Evolutionary conservation across 2,797 vertebrate genomes (phyloP), one percentile per base, ranked within the genome.

Genomic region (Onychomys arenicola): DNA sequence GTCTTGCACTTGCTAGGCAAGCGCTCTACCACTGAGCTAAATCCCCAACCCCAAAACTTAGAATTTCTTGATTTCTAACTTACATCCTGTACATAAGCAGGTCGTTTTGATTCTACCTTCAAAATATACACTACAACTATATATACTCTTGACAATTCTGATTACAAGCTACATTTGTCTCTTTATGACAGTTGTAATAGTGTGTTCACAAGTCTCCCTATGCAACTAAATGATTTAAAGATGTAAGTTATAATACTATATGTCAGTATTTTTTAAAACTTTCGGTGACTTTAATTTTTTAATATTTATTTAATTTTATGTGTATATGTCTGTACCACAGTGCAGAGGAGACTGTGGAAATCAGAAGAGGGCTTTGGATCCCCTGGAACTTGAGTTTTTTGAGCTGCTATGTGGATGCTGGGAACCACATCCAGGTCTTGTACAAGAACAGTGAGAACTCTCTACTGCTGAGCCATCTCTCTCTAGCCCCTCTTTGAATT

Each of bases 41-140:
- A n/a, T n/a, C n/a, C n/a, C n/a, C n/a, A n/a, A n/a, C n/a, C n/a
- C n/a, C n/a, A n/a, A n/a, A n/a, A 73, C 11, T 76, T 46, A 89
- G 71, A 76, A 52, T 6, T 90, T 55, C 27, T 91, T 89, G 49
- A 40, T 81, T 94, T 94, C 69, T 82, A 67, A 21, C 32, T 91
- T 81, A n/a, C 3, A 32, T 94, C 5, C 2, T 76, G 12, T 78
- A 76, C 46, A 13, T 80, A 43, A 71, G 19, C 0, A 85, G n/a
- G 23, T 87, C 43, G 25, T 93, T 93, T 93, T 76, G 78, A 84
- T 94, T 90, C 19, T 80, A 2, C 5, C 12, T 84, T 49, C 61
- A 86, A 65, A 94, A 71, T 89, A 80, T 5, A 59, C 43, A 29
- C n/a, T 27, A n/a, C 89, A 96, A 17, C 19, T 32, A 78, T 83